Percentiles rank a stretch among this genome's conserved stretches.
phyloP scores from a whole-genome alignment of 2,113 vertebrate genomes.

The Tetrao urogallus region DNA sequence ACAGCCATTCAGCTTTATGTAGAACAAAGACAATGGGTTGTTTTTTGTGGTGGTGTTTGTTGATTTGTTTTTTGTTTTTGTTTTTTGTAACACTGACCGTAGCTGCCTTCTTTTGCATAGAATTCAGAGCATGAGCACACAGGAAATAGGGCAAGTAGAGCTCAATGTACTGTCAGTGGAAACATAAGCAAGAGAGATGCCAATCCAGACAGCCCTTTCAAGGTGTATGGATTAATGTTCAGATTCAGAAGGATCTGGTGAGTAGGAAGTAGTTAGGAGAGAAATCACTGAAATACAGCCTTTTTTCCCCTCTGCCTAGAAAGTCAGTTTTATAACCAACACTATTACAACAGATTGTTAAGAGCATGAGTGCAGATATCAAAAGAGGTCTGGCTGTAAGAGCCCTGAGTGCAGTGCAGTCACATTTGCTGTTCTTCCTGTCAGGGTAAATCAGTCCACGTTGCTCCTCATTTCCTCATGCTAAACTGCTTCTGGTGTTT shows the following conservation, averaged over 20 bases:
- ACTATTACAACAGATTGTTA: not conserved
- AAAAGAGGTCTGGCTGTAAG: not conserved
- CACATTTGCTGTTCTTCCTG: constrained; percentile 10
- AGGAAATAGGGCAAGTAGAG: not conserved
- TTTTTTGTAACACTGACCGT: not conserved
- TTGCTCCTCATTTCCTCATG: not conserved
- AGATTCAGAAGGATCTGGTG: not conserved
- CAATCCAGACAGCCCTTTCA: not conserved
- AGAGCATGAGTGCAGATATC: not conserved
- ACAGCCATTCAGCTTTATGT: not conserved
- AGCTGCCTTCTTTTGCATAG: not conserved
- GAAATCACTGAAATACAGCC: not conserved
- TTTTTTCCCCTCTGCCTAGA: not conserved
- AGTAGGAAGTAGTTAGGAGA: not conserved
- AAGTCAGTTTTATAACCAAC: not conserved
- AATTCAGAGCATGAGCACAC: not conserved
- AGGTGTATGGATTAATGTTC: not conserved
- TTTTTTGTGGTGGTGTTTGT: not conserved
- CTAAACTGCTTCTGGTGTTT: constrained; percentile 5
- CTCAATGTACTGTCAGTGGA: not conserved
- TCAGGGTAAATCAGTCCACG: not conserved
- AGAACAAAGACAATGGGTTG: too few species aligned
- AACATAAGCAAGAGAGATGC: not conserved
- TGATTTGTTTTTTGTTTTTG: not conserved
- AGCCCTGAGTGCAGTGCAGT: not conserved